These are phyloP conservation scores for Erannis defoliaria DNA, from an alignment of 2,888 invertebrate genomes.

Conservation along the genomic window DNA sequence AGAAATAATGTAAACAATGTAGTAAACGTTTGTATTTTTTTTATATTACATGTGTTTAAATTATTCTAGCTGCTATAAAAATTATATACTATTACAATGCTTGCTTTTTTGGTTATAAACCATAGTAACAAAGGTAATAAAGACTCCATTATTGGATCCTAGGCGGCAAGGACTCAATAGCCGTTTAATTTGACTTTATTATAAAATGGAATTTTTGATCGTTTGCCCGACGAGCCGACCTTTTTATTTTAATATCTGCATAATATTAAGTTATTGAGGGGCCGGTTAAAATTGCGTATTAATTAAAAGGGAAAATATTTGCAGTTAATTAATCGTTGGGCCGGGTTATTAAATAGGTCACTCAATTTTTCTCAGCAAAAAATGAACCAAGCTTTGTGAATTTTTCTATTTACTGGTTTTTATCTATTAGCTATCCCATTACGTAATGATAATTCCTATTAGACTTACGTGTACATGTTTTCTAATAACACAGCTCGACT, in stretches of 20 bases:
- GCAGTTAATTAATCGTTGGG: conserved; percentile 29
- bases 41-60: too few species aligned
- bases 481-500: too few species aligned
- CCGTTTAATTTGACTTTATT: conserved; percentile 33
- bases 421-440: too few species aligned
- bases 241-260: conserved; percentile 31
- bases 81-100: neutral
- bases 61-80: too few species aligned
- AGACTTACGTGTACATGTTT: too few species aligned
- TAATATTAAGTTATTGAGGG: conserved; percentile 25
- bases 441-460: too few species aligned
- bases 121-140: conserved; percentile 41
- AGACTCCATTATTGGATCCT: conserved; percentile 23
- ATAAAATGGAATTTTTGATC: conserved; percentile 36
- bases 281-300: conserved; percentile 28
- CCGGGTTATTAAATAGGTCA: conserved; percentile 14
- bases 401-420: neutral
- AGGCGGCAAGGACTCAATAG: conserved; percentile 25
- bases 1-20: too few species aligned
- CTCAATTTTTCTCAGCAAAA: conserved; percentile 10
- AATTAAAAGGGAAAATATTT: conserved; percentile 33
- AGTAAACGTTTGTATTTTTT: too few species aligned
- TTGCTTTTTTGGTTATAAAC: conserved; percentile 31
- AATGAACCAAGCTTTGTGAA: neutral
- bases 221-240: conserved; percentile 10